These are phyloP conservation scores for Synchiropus splendidus DNA, from an alignment of 2,113 vertebrate genomes.

Conservation along the genomic window DNA sequence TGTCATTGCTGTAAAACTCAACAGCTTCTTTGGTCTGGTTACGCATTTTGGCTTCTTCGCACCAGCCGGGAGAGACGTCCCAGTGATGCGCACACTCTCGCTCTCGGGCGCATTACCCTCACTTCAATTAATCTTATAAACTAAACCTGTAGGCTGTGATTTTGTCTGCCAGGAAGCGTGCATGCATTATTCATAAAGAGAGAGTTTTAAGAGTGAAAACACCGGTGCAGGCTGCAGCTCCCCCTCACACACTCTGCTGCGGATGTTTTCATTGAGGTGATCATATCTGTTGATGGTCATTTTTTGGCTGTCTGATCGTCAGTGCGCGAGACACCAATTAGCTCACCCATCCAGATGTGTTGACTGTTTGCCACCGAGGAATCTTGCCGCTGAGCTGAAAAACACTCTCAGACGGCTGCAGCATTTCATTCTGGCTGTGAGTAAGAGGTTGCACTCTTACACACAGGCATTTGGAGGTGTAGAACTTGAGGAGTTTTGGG, in stretches of 20 bases:
- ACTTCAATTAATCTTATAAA: slow-evolving; percentile 37
- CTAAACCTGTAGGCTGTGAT: slow-evolving; percentile 27
- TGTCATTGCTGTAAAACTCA: slow-evolving; percentile 73
- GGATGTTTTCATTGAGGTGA: slow-evolving; percentile 60
- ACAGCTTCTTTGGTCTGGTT: slow-evolving; percentile 22
- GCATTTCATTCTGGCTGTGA: not conserved
- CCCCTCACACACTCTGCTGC: slow-evolving; percentile 33
- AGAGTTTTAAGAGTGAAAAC: slow-evolving; percentile 1
- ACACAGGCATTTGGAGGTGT: no score
- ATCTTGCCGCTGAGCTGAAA: slow-evolving; percentile 40
- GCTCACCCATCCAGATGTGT: slow-evolving; percentile 13
- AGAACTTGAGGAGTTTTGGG: no score
- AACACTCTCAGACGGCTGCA: slow-evolving; percentile 26
- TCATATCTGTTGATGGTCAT: slow-evolving; percentile 62
- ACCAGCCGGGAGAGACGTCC: slow-evolving; percentile 19
- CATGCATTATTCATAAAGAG: not conserved
- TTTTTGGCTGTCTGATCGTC: slow-evolving; percentile 33
- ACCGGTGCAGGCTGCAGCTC: not conserved
- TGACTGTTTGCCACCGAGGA: slow-evolving; percentile 49
- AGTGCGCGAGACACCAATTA: slow-evolving; percentile 9
- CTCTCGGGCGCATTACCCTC: slow-evolving; percentile 1
- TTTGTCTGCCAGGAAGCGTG: slow-evolving; percentile 22
- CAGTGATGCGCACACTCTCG: slow-evolving; percentile 12
- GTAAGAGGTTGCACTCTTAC: slow-evolving; percentile 22
- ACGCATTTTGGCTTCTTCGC: slow-evolving; percentile 26